phyloP scores from a whole-genome alignment of 2,888 invertebrate species.

The Tetrapedia diversipes region DNA sequence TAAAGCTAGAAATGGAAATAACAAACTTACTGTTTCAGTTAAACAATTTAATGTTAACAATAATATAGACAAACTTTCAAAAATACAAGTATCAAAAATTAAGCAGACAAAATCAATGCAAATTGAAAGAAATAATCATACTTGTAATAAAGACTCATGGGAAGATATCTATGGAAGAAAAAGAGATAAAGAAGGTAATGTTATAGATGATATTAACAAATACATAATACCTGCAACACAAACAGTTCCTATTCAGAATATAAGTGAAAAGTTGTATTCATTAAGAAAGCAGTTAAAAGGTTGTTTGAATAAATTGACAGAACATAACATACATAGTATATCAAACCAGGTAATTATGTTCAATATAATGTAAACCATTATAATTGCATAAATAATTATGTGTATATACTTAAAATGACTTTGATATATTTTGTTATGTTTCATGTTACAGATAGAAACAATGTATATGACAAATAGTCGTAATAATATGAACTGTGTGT shows the following conservation, averaged over 20 bases:
- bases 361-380: neutral
- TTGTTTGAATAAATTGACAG: conserved; percentile 92
- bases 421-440: conserved; percentile 14
- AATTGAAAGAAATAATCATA: conserved; percentile 51
- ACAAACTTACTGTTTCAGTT: conserved; percentile 42
- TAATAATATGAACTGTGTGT: conserved; percentile 91
- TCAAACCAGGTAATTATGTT: conserved; percentile 83
- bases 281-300: conserved; percentile 94
- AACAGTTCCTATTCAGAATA: conserved; percentile 83
- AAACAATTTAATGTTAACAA: neutral
- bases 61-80: neutral
- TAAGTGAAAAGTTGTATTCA: conserved; percentile 85
- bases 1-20: conserved; percentile 47
- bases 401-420: neutral
- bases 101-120: conserved; percentile 41
- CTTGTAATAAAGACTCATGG: conserved; percentile 83
- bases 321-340: conserved; percentile 94
- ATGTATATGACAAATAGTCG: conserved; percentile 91
- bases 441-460: conserved; percentile 87
- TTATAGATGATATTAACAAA: conserved; percentile 87
- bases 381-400: neutral
- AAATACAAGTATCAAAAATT: conserved; percentile 40
- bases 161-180: conserved; percentile 98
- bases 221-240: conserved; percentile 94
- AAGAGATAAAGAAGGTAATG: conserved; percentile 91